Evolutionary conservation across 1,140 invertebrate species (phyloP).

Genomic region (Drosophila suzukii): DNA sequence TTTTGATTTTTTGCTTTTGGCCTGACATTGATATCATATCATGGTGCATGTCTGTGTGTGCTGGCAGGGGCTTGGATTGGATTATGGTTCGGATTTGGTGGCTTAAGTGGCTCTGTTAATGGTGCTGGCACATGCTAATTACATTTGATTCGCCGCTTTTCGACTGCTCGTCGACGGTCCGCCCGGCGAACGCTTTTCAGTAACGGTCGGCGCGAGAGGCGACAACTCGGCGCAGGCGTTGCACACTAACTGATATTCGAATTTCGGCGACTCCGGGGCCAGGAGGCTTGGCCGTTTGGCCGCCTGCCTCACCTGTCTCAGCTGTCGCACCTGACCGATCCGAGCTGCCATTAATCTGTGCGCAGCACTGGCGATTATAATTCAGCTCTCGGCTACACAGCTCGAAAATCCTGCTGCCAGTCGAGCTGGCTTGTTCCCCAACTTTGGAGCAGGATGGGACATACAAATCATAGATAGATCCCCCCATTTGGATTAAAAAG

Average conservation of each 20-base stretch:
- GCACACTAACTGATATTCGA: conserved; percentile 44
- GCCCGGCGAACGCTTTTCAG: background rate
- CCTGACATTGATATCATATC: conserved; percentile 23
- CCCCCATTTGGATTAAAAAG: too few species aligned
- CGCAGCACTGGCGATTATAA: conserved; percentile 38
- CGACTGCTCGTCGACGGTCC: conserved; percentile 2
- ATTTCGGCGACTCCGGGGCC: conserved; percentile 27
- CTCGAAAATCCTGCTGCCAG: background rate
- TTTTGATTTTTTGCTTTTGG: background rate
- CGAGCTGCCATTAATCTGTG: conserved; percentile 31
- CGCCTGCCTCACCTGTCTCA: conserved; percentile 18
- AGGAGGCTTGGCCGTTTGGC: conserved; percentile 23
- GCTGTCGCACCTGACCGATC: conserved; percentile 16
- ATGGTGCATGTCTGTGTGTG: conserved; percentile 4
- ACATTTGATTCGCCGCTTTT: conserved; percentile 26
- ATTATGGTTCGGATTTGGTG: conserved; percentile 19
- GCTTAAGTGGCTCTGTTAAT: conserved; percentile 26
- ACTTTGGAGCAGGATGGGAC: background rate
- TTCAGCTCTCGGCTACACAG: conserved; percentile 14
- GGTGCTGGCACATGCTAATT: conserved; percentile 40
- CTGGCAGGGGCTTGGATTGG: conserved; percentile 1
- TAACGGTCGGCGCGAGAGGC: conserved; percentile 35
- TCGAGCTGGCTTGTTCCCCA: background rate
- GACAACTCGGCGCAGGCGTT: conserved; percentile 48
- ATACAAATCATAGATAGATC: too few species aligned